Evolutionary conservation across 2,797 vertebrate species (phyloP).

Genomic region (Chiroxiphia lanceolata): DNA sequence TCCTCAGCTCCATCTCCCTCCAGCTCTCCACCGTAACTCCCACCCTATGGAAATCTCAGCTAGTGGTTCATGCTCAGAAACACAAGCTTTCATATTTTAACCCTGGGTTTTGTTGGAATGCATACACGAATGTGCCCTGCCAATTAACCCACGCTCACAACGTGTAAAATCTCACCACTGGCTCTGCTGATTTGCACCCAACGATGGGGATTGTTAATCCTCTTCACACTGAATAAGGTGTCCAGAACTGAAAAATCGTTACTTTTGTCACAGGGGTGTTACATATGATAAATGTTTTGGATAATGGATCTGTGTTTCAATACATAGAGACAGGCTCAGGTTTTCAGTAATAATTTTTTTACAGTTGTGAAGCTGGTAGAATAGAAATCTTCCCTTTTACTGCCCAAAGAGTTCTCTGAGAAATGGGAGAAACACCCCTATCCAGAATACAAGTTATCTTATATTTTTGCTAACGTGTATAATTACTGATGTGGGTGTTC

Average conservation of each 20-base stretch:
- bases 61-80: not conserved
- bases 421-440: not conserved
- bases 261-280: not conserved
- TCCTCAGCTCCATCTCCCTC: not conserved
- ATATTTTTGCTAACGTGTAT: conserved; percentile 43
- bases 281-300: not conserved
- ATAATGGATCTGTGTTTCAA: not conserved
- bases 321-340: not conserved
- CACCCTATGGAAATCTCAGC: not conserved
- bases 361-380: not conserved
- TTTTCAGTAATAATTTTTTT: not conserved
- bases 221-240: not conserved
- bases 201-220: not conserved
- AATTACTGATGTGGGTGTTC: conserved; percentile 63
- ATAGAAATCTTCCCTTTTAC: not conserved
- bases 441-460: conserved; percentile 41
- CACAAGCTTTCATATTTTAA: not conserved
- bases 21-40: not conserved
- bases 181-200: not conserved
- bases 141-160: not conserved
- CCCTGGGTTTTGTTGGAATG: not conserved
- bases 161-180: not conserved
- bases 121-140: not conserved
- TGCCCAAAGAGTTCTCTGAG: not conserved
- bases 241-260: not conserved